Conservation (phyloP, 2,113 vertebrate genomes). For the Peromyscus californicus region DNA sequence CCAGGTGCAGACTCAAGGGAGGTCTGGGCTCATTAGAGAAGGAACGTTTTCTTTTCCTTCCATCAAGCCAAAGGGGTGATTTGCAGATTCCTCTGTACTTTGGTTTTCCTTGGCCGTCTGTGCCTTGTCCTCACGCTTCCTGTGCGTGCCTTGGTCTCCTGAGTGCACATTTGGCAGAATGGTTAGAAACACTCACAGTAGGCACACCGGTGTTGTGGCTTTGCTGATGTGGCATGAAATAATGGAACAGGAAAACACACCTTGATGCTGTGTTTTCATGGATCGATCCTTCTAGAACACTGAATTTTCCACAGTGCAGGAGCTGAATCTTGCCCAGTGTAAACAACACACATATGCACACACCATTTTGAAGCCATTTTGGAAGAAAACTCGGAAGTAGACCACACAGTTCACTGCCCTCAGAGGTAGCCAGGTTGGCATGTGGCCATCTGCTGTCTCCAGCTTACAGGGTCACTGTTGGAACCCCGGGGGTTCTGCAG, state of each 20-base stretch:
- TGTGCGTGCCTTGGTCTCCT: conserved; percentile 27
- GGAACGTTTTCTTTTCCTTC: neutral
- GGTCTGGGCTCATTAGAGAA: conserved; percentile 30
- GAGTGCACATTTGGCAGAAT: conserved; percentile 43
- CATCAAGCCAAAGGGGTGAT: neutral
- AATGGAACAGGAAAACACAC: neutral
- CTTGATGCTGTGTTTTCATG: neutral
- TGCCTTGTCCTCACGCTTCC: neutral
- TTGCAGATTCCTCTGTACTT: neutral
- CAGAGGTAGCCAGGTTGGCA: neutral
- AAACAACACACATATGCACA: neutral
- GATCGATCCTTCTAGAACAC: neutral
- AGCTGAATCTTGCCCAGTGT: conserved; percentile 3
- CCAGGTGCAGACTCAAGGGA: neutral
- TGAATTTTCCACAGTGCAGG: conserved; percentile 38
- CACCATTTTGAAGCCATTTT: neutral
- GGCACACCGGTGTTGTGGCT: neutral
- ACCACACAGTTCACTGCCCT: neutral
- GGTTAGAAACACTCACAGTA: conserved; percentile 13
- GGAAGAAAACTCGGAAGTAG: conserved; percentile 45
- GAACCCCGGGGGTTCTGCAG: neutral
- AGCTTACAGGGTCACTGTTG: neutral
- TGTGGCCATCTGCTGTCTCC: neutral
- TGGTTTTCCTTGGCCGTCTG: neutral
- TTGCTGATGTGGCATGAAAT: neutral